Percentiles rank a stretch among this genome's conserved stretches.
Conservation (phyloP, 1,140 invertebrate genomes). For the Cyclina sinensis region DNA sequence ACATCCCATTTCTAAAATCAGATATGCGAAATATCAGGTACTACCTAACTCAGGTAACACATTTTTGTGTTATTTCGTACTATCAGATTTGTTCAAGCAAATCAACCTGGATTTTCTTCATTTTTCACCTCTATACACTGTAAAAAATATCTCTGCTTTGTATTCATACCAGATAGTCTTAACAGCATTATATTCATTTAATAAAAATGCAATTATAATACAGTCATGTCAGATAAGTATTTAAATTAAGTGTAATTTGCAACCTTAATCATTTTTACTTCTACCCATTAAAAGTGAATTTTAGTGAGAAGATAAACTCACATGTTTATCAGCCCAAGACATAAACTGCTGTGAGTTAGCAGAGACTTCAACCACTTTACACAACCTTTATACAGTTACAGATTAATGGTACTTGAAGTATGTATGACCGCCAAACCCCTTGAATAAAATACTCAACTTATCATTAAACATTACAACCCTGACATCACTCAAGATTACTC, state of each 20-base stretch:
- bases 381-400: constrained; percentile 8
- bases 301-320: not conserved
- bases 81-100: not conserved
- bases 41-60: too few relatives aligned
- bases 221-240: too few relatives aligned
- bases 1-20: too few relatives aligned
- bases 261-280: not conserved
- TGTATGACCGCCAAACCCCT: not conserved
- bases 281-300: constrained; percentile 25
- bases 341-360: not conserved
- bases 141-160: too few relatives aligned
- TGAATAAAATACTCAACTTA: not conserved
- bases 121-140: not conserved
- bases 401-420: constrained; percentile 42
- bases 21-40: too few relatives aligned
- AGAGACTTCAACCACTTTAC: constrained; percentile 27
- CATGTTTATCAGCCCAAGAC: not conserved
- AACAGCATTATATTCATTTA: too few relatives aligned
- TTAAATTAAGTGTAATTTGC: too few relatives aligned
- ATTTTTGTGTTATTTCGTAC: not conserved
- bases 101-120: not conserved
- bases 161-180: too few relatives aligned
- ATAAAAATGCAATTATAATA: too few relatives aligned
- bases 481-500: constrained; percentile 1
- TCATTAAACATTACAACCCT: not conserved